A percentile compares a stretch with the other conserved stretches of the same genome.
phyloP scores from a whole-genome alignment of 2,888 invertebrate species.

The Dasypolia templi region DNA sequence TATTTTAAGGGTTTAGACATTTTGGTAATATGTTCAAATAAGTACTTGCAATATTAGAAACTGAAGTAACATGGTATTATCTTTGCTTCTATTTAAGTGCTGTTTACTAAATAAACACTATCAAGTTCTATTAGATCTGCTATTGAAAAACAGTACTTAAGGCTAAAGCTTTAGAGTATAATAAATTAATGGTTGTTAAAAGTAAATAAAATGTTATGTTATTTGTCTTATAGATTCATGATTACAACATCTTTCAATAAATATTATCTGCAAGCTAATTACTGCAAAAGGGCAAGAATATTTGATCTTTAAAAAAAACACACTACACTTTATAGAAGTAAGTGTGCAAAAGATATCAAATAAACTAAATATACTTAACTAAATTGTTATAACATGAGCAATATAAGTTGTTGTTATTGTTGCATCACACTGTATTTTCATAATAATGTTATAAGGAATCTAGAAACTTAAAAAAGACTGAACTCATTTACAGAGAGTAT shows the following conservation, averaged over 20 bases:
- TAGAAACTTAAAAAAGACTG: conserved; percentile 21
- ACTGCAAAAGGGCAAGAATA: not conserved
- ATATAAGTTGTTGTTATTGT: conserved; percentile 1
- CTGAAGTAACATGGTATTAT: conserved; percentile 12
- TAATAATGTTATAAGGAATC: conserved; percentile 20
- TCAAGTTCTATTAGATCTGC: conserved; percentile 8
- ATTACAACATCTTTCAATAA: not conserved
- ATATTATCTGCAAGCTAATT: not conserved
- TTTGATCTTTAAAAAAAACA: not conserved
- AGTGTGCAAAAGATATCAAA: not conserved
- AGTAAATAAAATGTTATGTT: conserved; percentile 9
- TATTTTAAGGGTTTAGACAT: not conserved
- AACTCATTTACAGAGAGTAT: conserved; percentile 80
- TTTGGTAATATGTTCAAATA: conserved; percentile 18
- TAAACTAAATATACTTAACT: not conserved
- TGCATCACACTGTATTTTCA: conserved; percentile 1
- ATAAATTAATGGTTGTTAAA: conserved; percentile 6
- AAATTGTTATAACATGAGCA: not conserved
- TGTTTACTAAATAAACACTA: conserved; percentile 24
- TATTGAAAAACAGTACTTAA: conserved; percentile 19
- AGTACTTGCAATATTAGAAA: conserved; percentile 17
- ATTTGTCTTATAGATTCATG: conserved; percentile 1
- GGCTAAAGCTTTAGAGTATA: not conserved
- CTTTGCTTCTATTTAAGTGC: conserved; percentile 9
- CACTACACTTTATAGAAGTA: not conserved